Evolutionary conservation across 2,113 vertebrate genomes (phyloP), one percentile per base, ranked within the genome.

Genomic region (Glaucomys volans): DNA sequence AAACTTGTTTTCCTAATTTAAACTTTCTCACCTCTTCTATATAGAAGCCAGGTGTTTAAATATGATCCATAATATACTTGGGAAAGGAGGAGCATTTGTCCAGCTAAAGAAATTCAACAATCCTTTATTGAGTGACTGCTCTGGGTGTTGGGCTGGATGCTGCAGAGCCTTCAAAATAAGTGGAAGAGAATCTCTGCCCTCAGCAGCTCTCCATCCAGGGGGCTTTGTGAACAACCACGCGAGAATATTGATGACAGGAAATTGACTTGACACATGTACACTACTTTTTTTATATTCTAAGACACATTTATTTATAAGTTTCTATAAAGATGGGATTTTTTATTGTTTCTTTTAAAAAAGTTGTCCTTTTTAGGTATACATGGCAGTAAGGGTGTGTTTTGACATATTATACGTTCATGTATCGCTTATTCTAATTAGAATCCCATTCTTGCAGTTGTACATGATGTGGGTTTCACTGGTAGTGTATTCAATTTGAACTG

Each of bases 21-120:
- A 75, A 83, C 62, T 64, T 96, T 95, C n/a, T 54, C 12, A 40
- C 11, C 14, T 47, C 35, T 64, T 76, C 47, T 80, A 80, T 59
- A 69, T 28, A 87, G 50, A 89, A 85, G 44, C 20, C 44, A 44
- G 64, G 10, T 88, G 62, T 67, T 90, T 95, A 89, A 89, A 88
- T 79, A 62, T 42, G 57, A 89, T 62, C 71, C 14, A 16, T 71
- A 66, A 67, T 66, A 69, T 8, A 44, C 17, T 79, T 92, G 59
- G 59, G 54, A 94, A 95, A 22, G 11, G 35, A 81, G 62, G 10
- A 88, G 5, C 37, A 69, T 81, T 90, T 95, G 71, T 84, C n/a
- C n/a, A 85, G 28, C 85, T 82, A 82, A 77, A 96, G 81, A 89
- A 93, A 93, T 66, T 54, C 59, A 89, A 69, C n/a, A 84, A 28